These are phyloP conservation scores for Octomys mimax DNA, from an alignment of 2,797 vertebrate genomes.

Conservation along the genomic window DNA sequence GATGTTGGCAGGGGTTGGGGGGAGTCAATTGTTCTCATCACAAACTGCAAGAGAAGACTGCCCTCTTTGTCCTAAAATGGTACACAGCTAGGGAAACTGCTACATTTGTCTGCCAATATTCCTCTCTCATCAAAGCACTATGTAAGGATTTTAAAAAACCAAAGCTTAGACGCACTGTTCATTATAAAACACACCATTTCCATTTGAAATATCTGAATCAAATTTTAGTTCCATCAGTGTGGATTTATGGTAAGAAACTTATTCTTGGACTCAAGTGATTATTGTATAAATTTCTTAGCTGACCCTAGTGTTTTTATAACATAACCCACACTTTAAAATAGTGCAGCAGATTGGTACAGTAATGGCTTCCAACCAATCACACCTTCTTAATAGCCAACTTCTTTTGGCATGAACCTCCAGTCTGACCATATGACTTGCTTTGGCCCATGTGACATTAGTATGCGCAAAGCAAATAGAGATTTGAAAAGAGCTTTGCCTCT, in stretches of 20 bases:
- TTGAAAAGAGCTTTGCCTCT: not conserved
- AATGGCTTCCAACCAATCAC: not conserved
- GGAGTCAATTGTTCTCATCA: not conserved
- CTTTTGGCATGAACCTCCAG: not conserved
- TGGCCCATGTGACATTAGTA: not conserved
- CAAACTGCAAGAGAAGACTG: not conserved
- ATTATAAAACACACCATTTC: not conserved
- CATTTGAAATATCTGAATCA: slow-evolving; percentile 50
- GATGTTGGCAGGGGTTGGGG: not conserved
- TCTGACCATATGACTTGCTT: not conserved
- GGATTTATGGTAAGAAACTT: slow-evolving; percentile 50
- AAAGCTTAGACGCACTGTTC: not conserved
- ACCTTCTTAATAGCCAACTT: not conserved
- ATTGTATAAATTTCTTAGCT: slow-evolving; percentile 64
- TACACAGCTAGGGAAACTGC: not conserved
- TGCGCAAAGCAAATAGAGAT: not conserved
- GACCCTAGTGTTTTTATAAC: slow-evolving; percentile 51
- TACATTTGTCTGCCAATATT: not conserved
- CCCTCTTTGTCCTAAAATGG: not conserved
- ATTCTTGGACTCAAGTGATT: slow-evolving; percentile 55
- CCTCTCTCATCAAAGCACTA: not conserved
- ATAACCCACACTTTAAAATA: slow-evolving; percentile 54
- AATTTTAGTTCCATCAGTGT: slow-evolving; percentile 50
- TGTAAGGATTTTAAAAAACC: slow-evolving; percentile 46
- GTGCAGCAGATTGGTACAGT: not conserved